Base-by-base conservation (phyloP, 1,140 invertebrate genomes). In the Zaprionus inermis region DNA sequence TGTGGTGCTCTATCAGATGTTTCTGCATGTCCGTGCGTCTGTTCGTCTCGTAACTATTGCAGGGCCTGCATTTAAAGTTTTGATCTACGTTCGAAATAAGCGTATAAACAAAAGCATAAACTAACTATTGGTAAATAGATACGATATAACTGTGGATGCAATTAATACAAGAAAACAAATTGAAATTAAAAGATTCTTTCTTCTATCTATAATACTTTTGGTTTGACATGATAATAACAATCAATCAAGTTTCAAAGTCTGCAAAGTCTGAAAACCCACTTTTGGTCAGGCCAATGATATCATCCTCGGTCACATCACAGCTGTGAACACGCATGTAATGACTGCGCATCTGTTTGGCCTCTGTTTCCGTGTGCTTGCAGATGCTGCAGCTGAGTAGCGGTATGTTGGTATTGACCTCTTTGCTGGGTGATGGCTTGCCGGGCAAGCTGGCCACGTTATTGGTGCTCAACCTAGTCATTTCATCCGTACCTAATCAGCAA, bases 11-110 rank as follows among this genome's bases (percentile, higher is more conserved):
- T 18, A 81, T 84, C 1, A 91, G 71, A 76, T 91, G 88, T 28
- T 71, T 66, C 16, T 89, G 78, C 82, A 91, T 91, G 36, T 81
- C 81, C 10, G 41, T 14, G 14, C 81, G 71, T 9, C 67, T 72
- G 9, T 79, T 81, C 3, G 89, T 84, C 28, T 75, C 76, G 63
- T 78, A 91, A 49, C 72, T 74, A 56, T 85, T 91, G 22, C 78
- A 88, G 3, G 85, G 81, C 18, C 85, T 76, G 11, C 88, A 91
- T 52, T 89, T 91, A 34, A 81, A 91, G 55, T 74, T 88, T 78
- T 83, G 83, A 78, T 88, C 83, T 88, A 28, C 5, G 66, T 6
- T 9, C 12, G 32, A 44, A 46, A 10, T 16, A n/a, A 18, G 10
- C 36, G 7, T 34, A 34, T 56, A 34, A 34, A 18, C 30, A 61